These are phyloP conservation scores for Channa striata DNA, from an alignment of 2,797 vertebrate species.

Conservation along the genomic window DNA sequence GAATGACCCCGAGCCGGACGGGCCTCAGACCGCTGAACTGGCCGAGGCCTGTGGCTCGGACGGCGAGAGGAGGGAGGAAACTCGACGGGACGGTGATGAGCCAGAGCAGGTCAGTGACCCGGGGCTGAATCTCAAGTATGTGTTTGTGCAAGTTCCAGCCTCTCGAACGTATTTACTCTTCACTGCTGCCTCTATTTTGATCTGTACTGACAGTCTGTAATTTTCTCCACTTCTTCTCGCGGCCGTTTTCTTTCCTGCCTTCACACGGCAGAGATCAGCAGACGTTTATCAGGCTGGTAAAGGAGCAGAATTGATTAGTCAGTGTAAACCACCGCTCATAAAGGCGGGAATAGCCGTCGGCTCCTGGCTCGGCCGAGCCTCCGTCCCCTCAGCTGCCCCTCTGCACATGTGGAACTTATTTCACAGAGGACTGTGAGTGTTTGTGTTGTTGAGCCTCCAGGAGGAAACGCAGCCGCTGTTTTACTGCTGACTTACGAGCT, in stretches of 20 bases:
- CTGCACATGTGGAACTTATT: slow-evolving; percentile 59
- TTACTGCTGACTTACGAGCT: not conserved
- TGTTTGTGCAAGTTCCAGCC: not conserved
- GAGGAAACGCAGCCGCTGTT: slow-evolving; percentile 2
- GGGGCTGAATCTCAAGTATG: slow-evolving; percentile 24
- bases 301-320: too few relatives aligned
- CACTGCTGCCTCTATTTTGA: not conserved
- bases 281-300: too few relatives aligned
- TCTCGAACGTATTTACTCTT: not conserved
- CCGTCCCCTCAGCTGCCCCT: slow-evolving; percentile 12
- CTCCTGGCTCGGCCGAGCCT: slow-evolving; percentile 9
- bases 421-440: not conserved
- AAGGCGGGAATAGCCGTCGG: slow-evolving; percentile 12
- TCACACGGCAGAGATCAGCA: not conserved
- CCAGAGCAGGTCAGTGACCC: slow-evolving; percentile 54
- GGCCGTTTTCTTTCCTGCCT: not conserved
- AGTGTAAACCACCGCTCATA: not conserved
- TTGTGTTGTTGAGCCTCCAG: slow-evolving; percentile 33
- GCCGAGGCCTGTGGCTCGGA: not conserved
- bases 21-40: slow-evolving; percentile 2
- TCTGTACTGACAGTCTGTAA: not conserved
- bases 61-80: not conserved
- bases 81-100: not conserved
- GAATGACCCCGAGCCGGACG: not conserved
- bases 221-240: not conserved